Conservation (phyloP, 1,140 invertebrate genomes). For the Sesamia nonagrioides region DNA sequence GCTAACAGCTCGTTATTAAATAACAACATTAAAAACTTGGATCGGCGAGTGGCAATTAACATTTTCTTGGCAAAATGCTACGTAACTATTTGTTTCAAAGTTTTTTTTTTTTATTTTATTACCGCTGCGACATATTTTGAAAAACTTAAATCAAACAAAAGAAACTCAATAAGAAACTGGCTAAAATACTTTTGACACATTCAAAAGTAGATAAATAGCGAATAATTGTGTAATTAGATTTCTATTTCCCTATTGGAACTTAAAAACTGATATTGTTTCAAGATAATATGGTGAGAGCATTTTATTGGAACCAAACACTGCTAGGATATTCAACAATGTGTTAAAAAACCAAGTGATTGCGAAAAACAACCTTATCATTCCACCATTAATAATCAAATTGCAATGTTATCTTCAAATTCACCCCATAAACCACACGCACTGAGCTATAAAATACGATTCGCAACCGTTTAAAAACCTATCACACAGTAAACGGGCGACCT, state of each 20-base stretch:
- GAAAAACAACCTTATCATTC: background rate
- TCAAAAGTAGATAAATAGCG: no score
- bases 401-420: constrained; percentile 13
- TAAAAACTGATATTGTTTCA: no score
- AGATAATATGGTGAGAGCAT: no score
- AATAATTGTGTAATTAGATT: background rate
- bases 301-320: no score
- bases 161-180: background rate
- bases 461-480: background rate
- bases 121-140: background rate
- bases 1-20: constrained; percentile 35
- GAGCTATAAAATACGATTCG: background rate
- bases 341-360: background rate
- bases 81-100: constrained; percentile 7
- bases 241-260: background rate
- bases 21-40: constrained; percentile 36
- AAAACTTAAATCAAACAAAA: background rate
- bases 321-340: background rate
- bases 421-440: background rate
- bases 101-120: background rate
- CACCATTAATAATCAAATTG: background rate
- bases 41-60: constrained; percentile 36
- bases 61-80: constrained; percentile 21
- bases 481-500: background rate
- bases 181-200: background rate